Base-by-base conservation (phyloP, 2,797 vertebrate species). In the Poeciliopsis gracilis region DNA sequence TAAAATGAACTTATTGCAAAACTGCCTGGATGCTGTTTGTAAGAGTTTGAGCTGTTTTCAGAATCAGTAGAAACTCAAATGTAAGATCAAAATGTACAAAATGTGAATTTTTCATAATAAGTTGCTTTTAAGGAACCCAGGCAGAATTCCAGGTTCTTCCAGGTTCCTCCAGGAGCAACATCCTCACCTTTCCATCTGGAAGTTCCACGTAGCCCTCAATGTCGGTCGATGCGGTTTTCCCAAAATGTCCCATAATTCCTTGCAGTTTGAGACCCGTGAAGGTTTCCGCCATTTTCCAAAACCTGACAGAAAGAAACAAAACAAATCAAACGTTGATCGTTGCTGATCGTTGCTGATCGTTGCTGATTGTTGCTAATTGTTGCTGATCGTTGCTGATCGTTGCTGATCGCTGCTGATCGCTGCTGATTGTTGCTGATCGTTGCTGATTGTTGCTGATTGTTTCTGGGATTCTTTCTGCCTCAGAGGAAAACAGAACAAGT, bases 221-320 rank as follows among this genome's bases (percentile, higher is more conserved):
- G 85, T 99, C 97, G 0, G 96, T 97, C 3, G 95, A 86, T 1
- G 95, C 61, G 15, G 96, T 98, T 93, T 96, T 97, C 45, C 97
- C 98, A 95, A 98, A 99, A 84, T 96, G 95, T 82, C 98, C 97
- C 53, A 98, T 90, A 55, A 92, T 84, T 59, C 98, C 97, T 91
- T 98, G 96, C 81, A 99, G 84, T 91, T 98, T 99, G 38, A 97
- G 95, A 28, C 97, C 97, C 4, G 97, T 99, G 86, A 98, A 97
- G 0, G 97, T 97, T 67, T 88, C 89, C 20, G 95, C 95, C 95
- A 98, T 97, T 93, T 96, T 97, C 98, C 98, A 99, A 94, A 99
- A 99, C 86, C 98, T 99, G 81, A 33, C 0, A 55, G 13, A 81
- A 20, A 79, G 36, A 57, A n/a, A 5, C 1, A 4, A 18, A 66